These are phyloP conservation scores for Guaruba guarouba DNA, from an alignment of 2,113 vertebrate genomes.

Conservation along the genomic window DNA sequence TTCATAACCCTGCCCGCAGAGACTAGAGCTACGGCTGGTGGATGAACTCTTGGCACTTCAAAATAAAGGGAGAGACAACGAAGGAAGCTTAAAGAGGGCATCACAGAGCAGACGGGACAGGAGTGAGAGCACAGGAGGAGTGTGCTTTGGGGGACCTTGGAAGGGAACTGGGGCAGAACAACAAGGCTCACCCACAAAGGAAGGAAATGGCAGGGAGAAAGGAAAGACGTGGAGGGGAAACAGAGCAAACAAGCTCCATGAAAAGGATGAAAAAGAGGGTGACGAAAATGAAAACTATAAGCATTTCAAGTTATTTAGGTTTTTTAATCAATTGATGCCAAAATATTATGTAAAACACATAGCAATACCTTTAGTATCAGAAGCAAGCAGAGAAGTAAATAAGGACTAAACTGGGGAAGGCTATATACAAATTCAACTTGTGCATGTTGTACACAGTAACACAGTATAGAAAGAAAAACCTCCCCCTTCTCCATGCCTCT, in stretches of 20 bases:
- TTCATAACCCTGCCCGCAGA: fast-evolving
- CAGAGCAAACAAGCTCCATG: neutral
- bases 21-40: fast-evolving
- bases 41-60: fast-evolving
- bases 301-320: neutral
- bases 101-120: neutral
- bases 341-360: slow-evolving; percentile 4
- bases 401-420: neutral
- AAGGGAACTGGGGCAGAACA: neutral
- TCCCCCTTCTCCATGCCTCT: neutral
- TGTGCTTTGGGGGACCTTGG: fast-evolving
- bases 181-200: neutral
- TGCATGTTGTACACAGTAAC: neutral
- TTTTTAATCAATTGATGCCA: slow-evolving; percentile 46
- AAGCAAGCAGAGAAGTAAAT: neutral
- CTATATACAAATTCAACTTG: neutral
- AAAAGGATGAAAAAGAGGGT: neutral
- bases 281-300: neutral
- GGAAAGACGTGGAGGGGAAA: neutral
- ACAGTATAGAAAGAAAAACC: neutral
- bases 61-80: neutral
- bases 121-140: neutral
- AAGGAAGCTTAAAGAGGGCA: fast-evolving
- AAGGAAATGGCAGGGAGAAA: neutral
- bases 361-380: neutral